Conservation (phyloP, 1,140 invertebrate species). For the Macrotrachela quadricornifera region DNA sequence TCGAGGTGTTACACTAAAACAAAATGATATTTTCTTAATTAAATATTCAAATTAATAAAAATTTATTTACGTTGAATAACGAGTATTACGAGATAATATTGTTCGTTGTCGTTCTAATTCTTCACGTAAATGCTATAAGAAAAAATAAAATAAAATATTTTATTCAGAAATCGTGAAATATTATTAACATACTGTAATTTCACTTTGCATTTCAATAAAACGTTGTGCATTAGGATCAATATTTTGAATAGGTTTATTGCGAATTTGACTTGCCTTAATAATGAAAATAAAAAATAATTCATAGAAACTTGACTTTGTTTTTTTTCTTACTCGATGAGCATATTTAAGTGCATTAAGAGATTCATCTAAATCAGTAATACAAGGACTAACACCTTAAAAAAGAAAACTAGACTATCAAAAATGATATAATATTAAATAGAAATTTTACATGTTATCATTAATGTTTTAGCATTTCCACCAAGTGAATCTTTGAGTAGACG, state of each 20-base stretch:
- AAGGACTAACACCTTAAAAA: conserved; percentile 59
- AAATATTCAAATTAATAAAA: no score
- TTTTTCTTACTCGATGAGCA: conserved; percentile 62
- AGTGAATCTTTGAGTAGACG: conserved; percentile 46
- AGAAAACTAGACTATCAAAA: conserved; percentile 41
- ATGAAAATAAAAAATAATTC: conserved; percentile 20
- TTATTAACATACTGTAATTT: conserved; percentile 21
- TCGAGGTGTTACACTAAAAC: no score
- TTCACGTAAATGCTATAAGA: conserved; percentile 23
- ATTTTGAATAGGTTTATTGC: conserved; percentile 72
- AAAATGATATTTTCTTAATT: no score
- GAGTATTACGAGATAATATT: no score
- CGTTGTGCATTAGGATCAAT: conserved; percentile 46
- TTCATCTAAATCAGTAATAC: conserved; percentile 66
- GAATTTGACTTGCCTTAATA: conserved; percentile 46
- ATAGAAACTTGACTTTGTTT: conserved; percentile 54
- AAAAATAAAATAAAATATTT: conserved; percentile 10
- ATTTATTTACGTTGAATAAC: no score
- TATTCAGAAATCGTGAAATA: no score
- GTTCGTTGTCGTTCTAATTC: conserved; percentile 23
- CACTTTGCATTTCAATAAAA: conserved; percentile 30
- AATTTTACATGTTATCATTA: conserved; percentile 80
- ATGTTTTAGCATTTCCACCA: conserved; percentile 68
- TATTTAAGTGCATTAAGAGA: conserved; percentile 68
- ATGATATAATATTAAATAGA: conserved; percentile 29